Evolutionary conservation across 2,888 invertebrate genomes (phyloP).

Genomic region (Oscheius sp.): DNA sequence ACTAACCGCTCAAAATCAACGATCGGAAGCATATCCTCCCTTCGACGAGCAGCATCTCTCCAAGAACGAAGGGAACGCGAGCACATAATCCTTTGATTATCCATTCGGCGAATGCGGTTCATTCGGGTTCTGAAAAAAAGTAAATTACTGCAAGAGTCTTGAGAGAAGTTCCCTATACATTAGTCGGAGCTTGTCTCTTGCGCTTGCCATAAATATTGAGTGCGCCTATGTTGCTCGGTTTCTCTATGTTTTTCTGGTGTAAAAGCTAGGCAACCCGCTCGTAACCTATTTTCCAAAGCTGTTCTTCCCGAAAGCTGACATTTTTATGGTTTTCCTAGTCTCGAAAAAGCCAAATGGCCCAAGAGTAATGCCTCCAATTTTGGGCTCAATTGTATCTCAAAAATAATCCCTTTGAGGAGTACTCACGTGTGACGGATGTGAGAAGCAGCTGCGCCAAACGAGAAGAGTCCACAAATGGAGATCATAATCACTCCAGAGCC

Average conservation of each 20-base stretch:
- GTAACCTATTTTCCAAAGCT: not conserved
- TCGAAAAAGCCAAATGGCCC: too few species aligned
- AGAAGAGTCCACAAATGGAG: conserved; percentile 45
- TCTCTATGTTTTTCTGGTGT: not conserved
- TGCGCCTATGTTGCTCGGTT: too few species aligned
- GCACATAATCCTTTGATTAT: conserved; percentile 59
- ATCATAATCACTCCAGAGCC: conserved; percentile 54
- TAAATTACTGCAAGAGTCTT: not conserved
- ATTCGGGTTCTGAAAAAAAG: conserved; percentile 37
- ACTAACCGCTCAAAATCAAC: conserved; percentile 59
- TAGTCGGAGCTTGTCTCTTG: too few species aligned
- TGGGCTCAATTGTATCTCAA: too few species aligned
- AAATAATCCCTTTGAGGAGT: too few species aligned
- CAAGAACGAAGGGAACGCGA: conserved; percentile 58
- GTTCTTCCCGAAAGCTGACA: not conserved
- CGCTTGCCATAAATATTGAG: too few species aligned
- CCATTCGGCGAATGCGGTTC: conserved; percentile 48
- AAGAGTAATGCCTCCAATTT: not conserved
- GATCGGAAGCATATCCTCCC: conserved; percentile 54
- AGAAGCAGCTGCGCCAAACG: conserved; percentile 51
- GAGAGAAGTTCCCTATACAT: not conserved
- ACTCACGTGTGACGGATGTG: conserved; percentile 47
- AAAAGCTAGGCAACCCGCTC: not conserved
- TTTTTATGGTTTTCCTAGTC: too few species aligned
- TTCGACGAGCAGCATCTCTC: conserved; percentile 51